Conservation (phyloP, 2,797 vertebrate genomes). For the Hirundo rustica region DNA sequence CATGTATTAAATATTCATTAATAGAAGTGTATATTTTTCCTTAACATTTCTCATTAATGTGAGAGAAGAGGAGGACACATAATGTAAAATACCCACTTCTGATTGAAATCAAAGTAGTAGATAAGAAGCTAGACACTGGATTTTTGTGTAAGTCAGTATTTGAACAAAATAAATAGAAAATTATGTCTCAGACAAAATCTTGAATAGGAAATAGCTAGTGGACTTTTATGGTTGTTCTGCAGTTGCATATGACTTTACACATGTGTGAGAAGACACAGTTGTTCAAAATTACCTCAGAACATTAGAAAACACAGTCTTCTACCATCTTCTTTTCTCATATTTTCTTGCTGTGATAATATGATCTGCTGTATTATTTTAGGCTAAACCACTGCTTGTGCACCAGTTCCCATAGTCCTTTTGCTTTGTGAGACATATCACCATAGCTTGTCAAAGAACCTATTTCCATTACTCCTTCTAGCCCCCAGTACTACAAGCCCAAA, state of each 20-base stretch:
- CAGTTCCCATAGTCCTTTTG: background rate
- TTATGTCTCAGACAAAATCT: background rate
- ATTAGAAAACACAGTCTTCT: background rate
- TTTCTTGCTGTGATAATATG: background rate
- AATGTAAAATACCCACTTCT: background rate
- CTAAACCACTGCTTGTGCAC: background rate
- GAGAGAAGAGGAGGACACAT: background rate
- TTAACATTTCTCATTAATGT: background rate
- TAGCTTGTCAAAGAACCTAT: background rate
- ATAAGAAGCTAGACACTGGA: background rate
- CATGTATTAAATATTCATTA: background rate
- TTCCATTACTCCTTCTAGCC: background rate
- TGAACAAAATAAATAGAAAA: background rate
- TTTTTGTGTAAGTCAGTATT: background rate
- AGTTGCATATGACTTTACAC: background rate
- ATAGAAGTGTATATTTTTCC: background rate
- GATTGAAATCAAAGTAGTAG: background rate
- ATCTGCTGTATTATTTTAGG: background rate
- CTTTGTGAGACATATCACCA: background rate
- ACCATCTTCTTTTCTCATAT: background rate
- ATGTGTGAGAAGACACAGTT: background rate
- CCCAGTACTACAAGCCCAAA: background rate
- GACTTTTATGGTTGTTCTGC: background rate
- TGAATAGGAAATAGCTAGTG: background rate
- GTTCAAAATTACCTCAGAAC: background rate